Evolutionary conservation across 2,113 vertebrate genomes (phyloP), one percentile per base, ranked within the genome.

Genomic region (Phaethon lepturus): DNA sequence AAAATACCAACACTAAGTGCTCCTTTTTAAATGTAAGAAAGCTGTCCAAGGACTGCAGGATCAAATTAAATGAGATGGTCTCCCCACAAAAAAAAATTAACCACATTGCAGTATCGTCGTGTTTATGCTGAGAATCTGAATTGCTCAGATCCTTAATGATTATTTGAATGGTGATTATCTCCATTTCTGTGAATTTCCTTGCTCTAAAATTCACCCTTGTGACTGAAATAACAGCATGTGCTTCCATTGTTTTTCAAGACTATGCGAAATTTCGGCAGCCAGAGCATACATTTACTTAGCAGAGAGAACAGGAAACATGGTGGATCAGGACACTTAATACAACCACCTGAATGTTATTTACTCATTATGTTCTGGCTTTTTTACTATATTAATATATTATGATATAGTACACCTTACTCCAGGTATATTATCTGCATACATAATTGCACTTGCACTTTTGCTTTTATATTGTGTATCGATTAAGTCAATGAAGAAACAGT

Each of bases 21-120:
- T 86, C 49, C 62, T 59, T 91, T 96, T 94, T 69, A 72, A 92
- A 72, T 90, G 42, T 68, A 96, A 56, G 73, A 88, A 90, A 88
- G 8, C 47, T 88, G 31, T 49, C 33, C 14, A 78, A 73, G 75
- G 45, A 66, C 63, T 78, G 33, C 26, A 81, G 80, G 47, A 86
- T 66, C 2, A 2, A 93, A 88, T 73, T 86, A 93, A 92, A 84
- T 66, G 35, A 82, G 38, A 29, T 40, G 26, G 42, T 23, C 9
- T 64, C 18, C 15, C 6, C 31, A 76, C 6, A 55, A 42, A 78
- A 40, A 55, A 42, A 75, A 45, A 58, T 17, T 12, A 62, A 40
- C 42, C 59, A 35, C 52, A 50, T 85, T 87, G 47, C 56, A 52
- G 14, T 63, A 63, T n/a, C 5, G 28, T 50, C 4, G 8, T 26